Evolutionary conservation across 2,113 vertebrate species (phyloP).

Genomic region (Orthochromis malagaraziensis): DNA sequence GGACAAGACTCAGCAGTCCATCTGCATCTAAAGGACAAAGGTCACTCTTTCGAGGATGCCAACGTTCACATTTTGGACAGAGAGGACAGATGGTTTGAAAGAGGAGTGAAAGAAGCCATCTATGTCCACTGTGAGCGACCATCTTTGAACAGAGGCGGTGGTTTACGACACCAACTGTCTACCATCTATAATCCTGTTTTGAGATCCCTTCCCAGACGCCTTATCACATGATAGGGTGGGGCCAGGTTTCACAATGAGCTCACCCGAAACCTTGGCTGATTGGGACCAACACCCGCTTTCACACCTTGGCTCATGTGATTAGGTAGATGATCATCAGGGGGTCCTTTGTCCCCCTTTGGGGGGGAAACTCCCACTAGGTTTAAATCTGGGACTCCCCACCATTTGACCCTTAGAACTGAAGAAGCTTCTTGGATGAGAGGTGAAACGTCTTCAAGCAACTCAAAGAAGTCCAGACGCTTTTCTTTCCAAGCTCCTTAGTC

Average conservation of each 20-base stretch:
- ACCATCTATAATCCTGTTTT: background rate
- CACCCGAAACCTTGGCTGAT: too few species aligned
- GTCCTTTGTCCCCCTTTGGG: background rate
- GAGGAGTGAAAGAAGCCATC: rapidly evolving
- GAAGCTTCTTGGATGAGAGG: background rate
- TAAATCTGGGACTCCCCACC: background rate
- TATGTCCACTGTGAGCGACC: rapidly evolving
- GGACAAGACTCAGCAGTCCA: background rate
- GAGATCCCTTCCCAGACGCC: rapidly evolving
- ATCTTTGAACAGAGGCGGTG: background rate
- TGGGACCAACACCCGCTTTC: rapidly evolving
- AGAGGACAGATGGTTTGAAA: background rate
- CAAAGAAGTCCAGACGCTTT: background rate
- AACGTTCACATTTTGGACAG: background rate
- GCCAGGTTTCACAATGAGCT: too few species aligned
- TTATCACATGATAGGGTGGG: background rate
- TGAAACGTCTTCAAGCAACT: background rate
- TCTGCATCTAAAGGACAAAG: background rate
- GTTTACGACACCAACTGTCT: rapidly evolving
- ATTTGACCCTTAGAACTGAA: background rate
- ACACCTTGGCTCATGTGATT: too few species aligned
- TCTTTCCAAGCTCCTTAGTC: background rate
- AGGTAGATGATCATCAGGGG: too few species aligned
- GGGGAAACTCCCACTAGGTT: background rate
- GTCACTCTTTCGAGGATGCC: rapidly evolving